Conservation (phyloP, 53 echinoderm and acorn worm genomes). For the Hippasteria phrygiana region DNA sequence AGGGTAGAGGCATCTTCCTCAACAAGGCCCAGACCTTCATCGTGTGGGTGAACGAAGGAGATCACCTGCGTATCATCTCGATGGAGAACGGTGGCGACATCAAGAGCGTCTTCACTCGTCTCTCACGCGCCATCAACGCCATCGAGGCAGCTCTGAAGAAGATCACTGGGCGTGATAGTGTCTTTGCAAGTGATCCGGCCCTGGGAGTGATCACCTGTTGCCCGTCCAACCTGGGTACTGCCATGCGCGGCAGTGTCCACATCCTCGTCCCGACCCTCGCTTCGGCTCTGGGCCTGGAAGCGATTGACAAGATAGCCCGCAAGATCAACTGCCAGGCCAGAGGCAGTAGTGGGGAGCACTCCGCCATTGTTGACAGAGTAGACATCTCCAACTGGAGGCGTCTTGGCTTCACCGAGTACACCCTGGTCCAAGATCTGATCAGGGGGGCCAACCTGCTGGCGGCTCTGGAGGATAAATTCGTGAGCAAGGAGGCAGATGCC, state of each 20-base stretch:
- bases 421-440: conserved; percentile 49
- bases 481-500: conserved; percentile 28
- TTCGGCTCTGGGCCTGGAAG: conserved; percentile 46
- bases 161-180: conserved; percentile 26
- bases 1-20: conserved; percentile 62
- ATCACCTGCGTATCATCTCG: conserved; percentile 54
- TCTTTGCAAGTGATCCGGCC: conserved; percentile 44
- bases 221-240: conserved; percentile 54
- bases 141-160: conserved; percentile 49
- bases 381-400: conserved; percentile 65
- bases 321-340: conserved; percentile 47
- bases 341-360: conserved; percentile 56
- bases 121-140: conserved; percentile 49
- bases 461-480: conserved; percentile 47
- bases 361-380: conserved; percentile 54
- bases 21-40: conserved; percentile 44
- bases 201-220: conserved; percentile 54
- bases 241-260: conserved; percentile 60
- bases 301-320: conserved; percentile 54
- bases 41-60: conserved; percentile 53
- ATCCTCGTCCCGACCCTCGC: conserved; percentile 40
- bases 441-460: conserved; percentile 52
- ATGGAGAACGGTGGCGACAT: conserved; percentile 54
- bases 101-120: conserved; percentile 50
- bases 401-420: conserved; percentile 59